A percentile compares a stretch with the other conserved stretches of the same genome.
phyloP scores from a whole-genome alignment of 1,140 invertebrate species.

The Hyles euphorbiae region DNA sequence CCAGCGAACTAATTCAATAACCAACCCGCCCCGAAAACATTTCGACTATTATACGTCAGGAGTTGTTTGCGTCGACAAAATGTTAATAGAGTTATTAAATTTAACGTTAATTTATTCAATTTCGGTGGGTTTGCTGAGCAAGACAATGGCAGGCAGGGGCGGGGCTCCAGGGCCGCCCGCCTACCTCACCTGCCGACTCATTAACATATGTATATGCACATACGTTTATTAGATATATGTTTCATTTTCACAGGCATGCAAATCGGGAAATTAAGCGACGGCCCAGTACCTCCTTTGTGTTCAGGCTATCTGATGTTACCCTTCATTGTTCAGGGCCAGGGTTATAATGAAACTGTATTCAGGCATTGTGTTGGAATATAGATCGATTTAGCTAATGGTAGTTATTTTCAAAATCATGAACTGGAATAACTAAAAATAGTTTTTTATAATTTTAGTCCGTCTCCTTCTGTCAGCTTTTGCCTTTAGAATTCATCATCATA shows the following conservation, averaged over 20 bases:
- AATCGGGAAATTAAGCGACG: not conserved
- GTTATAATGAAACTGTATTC: too few species aligned
- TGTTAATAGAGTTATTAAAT: slow-evolving; percentile 71
- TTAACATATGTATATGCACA: slow-evolving; percentile 16
- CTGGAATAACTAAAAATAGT: too few species aligned
- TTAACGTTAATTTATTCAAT: slow-evolving; percentile 72
- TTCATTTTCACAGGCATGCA: slow-evolving; percentile 5
- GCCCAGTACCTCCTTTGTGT: too few species aligned
- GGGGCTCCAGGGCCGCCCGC: slow-evolving; percentile 43
- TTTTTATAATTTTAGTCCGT: too few species aligned
- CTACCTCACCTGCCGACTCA: slow-evolving; percentile 48
- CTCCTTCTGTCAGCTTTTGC: too few species aligned
- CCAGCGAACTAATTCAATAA: slow-evolving; percentile 61
- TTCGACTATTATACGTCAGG: slow-evolving; percentile 52
- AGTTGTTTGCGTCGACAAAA: slow-evolving; percentile 59
- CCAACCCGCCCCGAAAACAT: slow-evolving; percentile 49
- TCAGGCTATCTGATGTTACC: too few species aligned
- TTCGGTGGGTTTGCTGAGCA: slow-evolving; percentile 33
- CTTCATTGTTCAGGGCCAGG: too few species aligned
- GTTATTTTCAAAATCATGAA: too few species aligned
- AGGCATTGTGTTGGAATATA: too few species aligned
- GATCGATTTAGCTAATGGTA: too few species aligned
- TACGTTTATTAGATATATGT: slow-evolving; percentile 9
- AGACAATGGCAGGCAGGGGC: slow-evolving; percentile 62
- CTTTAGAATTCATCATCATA: too few species aligned